Conservation (phyloP, 2,113 vertebrate species). For the Corapipo altera region DNA sequence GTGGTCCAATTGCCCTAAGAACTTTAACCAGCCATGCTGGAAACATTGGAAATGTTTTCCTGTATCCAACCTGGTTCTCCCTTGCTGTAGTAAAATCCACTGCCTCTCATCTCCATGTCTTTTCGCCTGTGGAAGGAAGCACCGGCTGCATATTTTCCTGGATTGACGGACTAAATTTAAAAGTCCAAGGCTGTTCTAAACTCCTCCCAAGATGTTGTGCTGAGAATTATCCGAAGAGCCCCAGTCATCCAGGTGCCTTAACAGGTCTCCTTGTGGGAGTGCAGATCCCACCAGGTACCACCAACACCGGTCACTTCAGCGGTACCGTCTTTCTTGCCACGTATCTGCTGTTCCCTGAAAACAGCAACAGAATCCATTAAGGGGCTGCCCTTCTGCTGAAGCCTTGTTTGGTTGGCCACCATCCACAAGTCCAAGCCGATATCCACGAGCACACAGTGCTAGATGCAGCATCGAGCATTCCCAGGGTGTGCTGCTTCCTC, state of each 20-base stretch:
- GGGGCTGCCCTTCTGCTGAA: not conserved
- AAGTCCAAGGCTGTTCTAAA: not conserved
- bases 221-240: not conserved
- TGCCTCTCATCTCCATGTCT: not conserved
- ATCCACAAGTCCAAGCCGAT: not conserved
- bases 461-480: not conserved
- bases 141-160: not conserved
- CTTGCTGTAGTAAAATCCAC: not conserved
- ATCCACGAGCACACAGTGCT: accelerated
- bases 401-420: not conserved
- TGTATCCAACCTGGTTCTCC: not conserved
- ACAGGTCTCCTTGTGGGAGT: not conserved
- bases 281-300: not conserved
- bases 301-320: not conserved
- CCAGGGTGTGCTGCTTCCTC: not conserved
- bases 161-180: not conserved
- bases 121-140: not conserved
- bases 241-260: conserved; percentile 56
- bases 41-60: not conserved
- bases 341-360: not conserved
- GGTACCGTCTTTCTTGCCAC: not conserved
- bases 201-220: not conserved
- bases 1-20: not conserved
- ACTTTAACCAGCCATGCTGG: not conserved
- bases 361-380: not conserved